Percentiles rank a stretch among this genome's conserved stretches.
These are phyloP conservation scores for Zygaena filipendulae DNA, from an alignment of 2,888 invertebrate species.

Conservation along the genomic window DNA sequence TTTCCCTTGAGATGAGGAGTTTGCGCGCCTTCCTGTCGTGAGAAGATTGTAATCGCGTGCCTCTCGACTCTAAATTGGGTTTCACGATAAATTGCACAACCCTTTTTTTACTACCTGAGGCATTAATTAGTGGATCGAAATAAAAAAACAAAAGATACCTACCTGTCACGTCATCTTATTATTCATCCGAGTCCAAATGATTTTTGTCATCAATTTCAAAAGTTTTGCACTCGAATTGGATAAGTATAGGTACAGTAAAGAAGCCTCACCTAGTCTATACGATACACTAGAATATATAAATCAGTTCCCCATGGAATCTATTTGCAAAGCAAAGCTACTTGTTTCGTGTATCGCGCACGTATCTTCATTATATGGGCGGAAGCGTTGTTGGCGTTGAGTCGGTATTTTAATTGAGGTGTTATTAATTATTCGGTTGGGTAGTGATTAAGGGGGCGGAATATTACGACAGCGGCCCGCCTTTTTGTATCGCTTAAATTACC, in stretches of 20 bases:
- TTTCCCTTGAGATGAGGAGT: constrained; percentile 69
- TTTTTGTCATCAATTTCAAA: too few relatives aligned
- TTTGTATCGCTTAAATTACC: constrained; percentile 31
- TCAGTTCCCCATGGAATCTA: too few relatives aligned
- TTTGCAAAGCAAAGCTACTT: too few relatives aligned
- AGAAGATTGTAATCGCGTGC: constrained; percentile 69
- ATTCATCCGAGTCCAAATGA: too few relatives aligned
- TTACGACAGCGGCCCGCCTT: constrained; percentile 43
- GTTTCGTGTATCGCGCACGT: too few relatives aligned
- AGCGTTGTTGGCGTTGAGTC: constrained; percentile 45
- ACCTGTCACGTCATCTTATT: too few relatives aligned
- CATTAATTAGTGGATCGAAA: constrained; percentile 59
- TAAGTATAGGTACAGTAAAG: too few relatives aligned
- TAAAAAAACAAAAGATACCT: too few relatives aligned
- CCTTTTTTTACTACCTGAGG: constrained; percentile 53
- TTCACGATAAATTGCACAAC: constrained; percentile 62
- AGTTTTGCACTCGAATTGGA: too few relatives aligned
- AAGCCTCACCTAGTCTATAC: too few relatives aligned
- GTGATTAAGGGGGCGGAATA: constrained; percentile 59
- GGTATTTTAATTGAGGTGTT: constrained; percentile 61
- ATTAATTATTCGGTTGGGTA: constrained; percentile 55
- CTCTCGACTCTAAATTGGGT: constrained; percentile 65
- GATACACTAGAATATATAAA: too few relatives aligned
- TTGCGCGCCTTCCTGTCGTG: constrained; percentile 68
- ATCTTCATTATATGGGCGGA: constrained; percentile 41